Evolutionary conservation across 2,888 invertebrate species (phyloP).

Genomic region (Chironomus riparius): DNA sequence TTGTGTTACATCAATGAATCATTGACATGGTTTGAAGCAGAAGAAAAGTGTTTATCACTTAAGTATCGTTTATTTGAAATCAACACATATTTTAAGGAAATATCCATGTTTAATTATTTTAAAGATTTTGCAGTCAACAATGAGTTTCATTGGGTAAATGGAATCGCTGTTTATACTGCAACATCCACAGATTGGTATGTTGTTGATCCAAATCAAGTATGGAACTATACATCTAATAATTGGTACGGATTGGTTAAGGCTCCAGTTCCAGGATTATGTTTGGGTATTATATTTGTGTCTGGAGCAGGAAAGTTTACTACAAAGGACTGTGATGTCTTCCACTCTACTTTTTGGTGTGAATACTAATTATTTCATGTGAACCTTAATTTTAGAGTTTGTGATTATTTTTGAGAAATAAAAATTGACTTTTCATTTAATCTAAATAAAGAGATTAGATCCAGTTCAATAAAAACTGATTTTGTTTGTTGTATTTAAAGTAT

Average conservation of each 20-base stretch:
- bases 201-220: neutral
- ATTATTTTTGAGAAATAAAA: too few relatives aligned
- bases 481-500: too few relatives aligned
- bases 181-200: neutral
- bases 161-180: neutral
- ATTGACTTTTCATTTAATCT: too few relatives aligned
- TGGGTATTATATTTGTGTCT: neutral
- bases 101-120: neutral
- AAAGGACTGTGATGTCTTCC: neutral
- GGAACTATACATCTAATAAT: neutral
- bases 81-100: neutral
- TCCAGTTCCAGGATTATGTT: neutral
- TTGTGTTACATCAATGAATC: neutral
- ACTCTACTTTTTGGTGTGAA: neutral
- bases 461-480: too few relatives aligned
- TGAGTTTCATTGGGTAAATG: neutral
- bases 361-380: neutral
- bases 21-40: neutral
- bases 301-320: neutral
- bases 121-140: neutral
- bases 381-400: too few relatives aligned
- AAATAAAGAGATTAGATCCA: too few relatives aligned
- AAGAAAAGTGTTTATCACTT: neutral
- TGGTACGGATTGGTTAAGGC: neutral
- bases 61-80: neutral